Evolutionary conservation across 2,113 vertebrate genomes (phyloP).

Genomic region (Rattus rattus): DNA sequence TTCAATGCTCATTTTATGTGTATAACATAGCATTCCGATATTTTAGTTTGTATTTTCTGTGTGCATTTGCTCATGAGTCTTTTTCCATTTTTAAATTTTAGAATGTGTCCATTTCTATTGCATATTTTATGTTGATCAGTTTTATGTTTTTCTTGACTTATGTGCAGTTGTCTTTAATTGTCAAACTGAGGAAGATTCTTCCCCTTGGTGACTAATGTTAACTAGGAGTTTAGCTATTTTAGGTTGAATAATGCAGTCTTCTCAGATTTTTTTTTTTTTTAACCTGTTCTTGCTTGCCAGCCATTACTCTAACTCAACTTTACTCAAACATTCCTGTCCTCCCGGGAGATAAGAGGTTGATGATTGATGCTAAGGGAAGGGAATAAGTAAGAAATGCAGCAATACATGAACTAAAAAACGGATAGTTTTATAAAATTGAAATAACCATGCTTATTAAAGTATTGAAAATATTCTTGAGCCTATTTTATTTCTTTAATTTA

Average conservation of each 20-base stretch:
- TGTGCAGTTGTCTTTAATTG: conserved; percentile 18
- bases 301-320: not conserved
- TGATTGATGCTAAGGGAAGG: not conserved
- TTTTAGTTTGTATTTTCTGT: conserved; percentile 3
- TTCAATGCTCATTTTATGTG: not conserved
- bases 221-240: conserved; percentile 43
- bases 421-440: conserved; percentile 35
- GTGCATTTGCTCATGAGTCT: not conserved
- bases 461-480: not conserved
- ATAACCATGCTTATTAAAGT: conserved; percentile 7
- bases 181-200: not conserved
- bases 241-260: conserved; percentile 16
- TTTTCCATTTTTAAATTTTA: conserved; percentile 34
- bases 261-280: conserved; percentile 17
- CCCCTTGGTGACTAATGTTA: not conserved
- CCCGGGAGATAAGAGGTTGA: not conserved
- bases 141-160: conserved; percentile 48
- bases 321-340: not conserved
- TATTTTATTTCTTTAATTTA: conserved; percentile 23
- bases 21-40: not conserved
- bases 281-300: not conserved
- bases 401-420: conserved; percentile 18
- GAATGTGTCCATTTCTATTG: conserved; percentile 22
- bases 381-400: conserved; percentile 3
- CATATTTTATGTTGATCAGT: conserved; percentile 15